These are phyloP conservation scores for Pteronotus mesoamericanus DNA, from an alignment of 2,797 vertebrate genomes.

Conservation along the genomic window DNA sequence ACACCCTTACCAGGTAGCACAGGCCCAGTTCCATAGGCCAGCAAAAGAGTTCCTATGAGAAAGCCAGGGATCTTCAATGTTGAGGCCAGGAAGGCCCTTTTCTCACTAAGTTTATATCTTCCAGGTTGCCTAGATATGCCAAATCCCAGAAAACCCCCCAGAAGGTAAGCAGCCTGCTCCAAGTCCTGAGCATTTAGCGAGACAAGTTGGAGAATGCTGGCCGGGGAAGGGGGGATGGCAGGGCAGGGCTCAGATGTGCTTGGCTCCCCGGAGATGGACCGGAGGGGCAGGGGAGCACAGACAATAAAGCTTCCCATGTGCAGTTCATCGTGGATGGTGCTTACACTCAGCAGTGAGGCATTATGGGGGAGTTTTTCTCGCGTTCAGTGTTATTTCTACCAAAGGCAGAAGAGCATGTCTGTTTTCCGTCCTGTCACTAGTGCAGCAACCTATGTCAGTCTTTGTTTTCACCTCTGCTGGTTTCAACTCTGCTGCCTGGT, in stretches of 20 bases:
- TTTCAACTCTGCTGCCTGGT: neutral
- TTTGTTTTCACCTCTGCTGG: conserved; percentile 56
- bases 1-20: neutral
- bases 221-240: too few species aligned
- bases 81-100: neutral
- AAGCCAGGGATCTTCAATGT: neutral
- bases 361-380: neutral
- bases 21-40: neutral
- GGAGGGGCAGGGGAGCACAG: fast-evolving
- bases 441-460: conserved; percentile 25
- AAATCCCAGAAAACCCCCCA: neutral
- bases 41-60: neutral
- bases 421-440: neutral
- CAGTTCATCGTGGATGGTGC: too few species aligned
- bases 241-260: too few species aligned
- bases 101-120: neutral
- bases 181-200: neutral
- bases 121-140: neutral
- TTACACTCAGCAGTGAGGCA: neutral
- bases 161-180: neutral
- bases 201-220: neutral
- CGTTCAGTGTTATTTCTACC: neutral
- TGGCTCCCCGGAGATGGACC: too few species aligned
- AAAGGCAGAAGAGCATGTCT: neutral
- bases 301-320: fast-evolving